Conservation (phyloP, 2,797 vertebrate species). For the Sebastes itinus region DNA sequence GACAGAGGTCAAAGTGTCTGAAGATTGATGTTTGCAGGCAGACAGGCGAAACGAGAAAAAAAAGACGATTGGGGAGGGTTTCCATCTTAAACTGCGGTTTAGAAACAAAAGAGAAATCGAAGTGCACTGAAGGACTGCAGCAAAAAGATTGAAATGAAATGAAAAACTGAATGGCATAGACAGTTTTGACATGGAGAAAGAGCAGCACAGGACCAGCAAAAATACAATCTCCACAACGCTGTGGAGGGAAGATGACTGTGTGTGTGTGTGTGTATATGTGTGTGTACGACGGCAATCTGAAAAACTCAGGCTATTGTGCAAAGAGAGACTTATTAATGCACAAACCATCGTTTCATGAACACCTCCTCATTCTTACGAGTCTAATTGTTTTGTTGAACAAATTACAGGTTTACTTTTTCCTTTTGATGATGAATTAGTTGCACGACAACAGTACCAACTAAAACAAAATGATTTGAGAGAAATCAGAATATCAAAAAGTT, state of each 20-base stretch:
- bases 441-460: neutral
- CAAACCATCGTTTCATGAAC: neutral
- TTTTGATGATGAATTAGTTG: neutral
- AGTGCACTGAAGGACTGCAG: slow-evolving; percentile 19
- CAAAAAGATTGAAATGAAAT: slow-evolving; percentile 39
- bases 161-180: slow-evolving; percentile 36
- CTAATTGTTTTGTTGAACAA: neutral
- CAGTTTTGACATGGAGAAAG: slow-evolving; percentile 30
- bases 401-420: neutral
- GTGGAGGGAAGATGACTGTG: neutral
- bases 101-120: slow-evolving; percentile 34
- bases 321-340: neutral
- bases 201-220: slow-evolving; percentile 22
- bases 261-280: neutral
- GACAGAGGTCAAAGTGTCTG: neutral
- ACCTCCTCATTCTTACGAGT: neutral
- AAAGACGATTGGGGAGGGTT: neutral
- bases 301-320: neutral
- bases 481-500: neutral
- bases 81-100: slow-evolving; percentile 26
- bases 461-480: neutral
- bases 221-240: slow-evolving; percentile 32
- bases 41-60: neutral
- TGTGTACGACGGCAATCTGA: neutral
- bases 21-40: slow-evolving; percentile 20